Conservation (phyloP, 1,140 invertebrate species). For the Procambarus virginalis region DNA sequence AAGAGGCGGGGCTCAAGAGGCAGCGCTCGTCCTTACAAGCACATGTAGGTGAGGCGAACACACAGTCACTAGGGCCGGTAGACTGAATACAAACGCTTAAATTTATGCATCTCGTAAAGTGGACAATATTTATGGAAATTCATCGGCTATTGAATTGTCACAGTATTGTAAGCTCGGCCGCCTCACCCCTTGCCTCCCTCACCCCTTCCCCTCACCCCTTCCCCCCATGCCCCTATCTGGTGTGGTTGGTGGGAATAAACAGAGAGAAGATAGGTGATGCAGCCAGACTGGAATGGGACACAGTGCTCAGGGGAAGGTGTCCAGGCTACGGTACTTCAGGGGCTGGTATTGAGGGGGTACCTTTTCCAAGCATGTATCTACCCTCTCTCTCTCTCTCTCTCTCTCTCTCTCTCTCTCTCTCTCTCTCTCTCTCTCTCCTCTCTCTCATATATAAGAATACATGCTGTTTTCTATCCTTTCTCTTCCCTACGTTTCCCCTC, state of each 20-base stretch:
- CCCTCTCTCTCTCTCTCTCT: background rate
- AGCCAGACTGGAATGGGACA: background rate
- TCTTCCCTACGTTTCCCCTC: no score
- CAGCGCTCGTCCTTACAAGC: no score
- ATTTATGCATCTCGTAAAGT: slow-evolving; percentile 59
- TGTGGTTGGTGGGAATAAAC: background rate
- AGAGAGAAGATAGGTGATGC: background rate
- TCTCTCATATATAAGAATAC: no score
- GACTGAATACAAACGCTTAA: slow-evolving; percentile 36
- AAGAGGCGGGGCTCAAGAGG: no score
- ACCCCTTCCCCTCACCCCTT: background rate
- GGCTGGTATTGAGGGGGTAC: background rate
- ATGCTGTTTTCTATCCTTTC: no score
- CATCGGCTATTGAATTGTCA: slow-evolving; percentile 62
- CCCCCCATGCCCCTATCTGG: background rate
- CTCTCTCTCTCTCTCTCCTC: background rate
- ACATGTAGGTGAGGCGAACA: background rate
- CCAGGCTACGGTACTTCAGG: background rate
- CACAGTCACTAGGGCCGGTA: slow-evolving; percentile 1
- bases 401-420: slow-evolving; percentile 6
- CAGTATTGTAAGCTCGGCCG: slow-evolving; percentile 50
- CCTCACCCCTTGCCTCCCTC: background rate
- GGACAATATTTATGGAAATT: slow-evolving; percentile 67
- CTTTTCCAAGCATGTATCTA: background rate
- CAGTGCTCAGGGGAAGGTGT: no score